Conservation (phyloP, 2,797 vertebrate species). For the Gorsachius magnificus region DNA sequence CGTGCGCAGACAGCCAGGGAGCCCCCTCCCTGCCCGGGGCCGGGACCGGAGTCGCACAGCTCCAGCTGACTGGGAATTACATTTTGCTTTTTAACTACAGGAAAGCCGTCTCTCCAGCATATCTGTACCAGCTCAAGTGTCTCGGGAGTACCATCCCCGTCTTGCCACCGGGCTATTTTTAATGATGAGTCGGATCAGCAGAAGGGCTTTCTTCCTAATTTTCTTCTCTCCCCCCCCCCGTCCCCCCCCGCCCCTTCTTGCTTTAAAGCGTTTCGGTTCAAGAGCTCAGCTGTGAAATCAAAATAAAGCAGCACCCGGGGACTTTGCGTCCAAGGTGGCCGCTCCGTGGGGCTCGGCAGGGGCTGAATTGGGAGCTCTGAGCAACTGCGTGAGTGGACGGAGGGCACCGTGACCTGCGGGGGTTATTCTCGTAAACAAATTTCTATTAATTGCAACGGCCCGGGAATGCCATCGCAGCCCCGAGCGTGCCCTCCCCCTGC, state of each 20-base stretch:
- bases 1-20: neutral
- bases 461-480: slow-evolving; percentile 38
- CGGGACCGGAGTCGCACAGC: neutral
- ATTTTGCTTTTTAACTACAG: neutral
- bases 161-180: slow-evolving; percentile 31
- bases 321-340: neutral
- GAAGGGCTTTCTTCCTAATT: neutral
- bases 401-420: slow-evolving; percentile 62
- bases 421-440: slow-evolving; percentile 60
- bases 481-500: neutral
- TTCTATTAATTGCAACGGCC: slow-evolving; percentile 67
- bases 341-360: slow-evolving; percentile 33
- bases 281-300: neutral
- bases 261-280: neutral
- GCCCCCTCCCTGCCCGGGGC: neutral
- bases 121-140: neutral
- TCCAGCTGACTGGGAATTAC: neutral
- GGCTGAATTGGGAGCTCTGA: slow-evolving; percentile 56
- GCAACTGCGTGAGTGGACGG: slow-evolving; percentile 4
- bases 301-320: slow-evolving; percentile 14
- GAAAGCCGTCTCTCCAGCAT: neutral
- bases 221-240: neutral
- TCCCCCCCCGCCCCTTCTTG: neutral
- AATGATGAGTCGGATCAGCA: neutral
- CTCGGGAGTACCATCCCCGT: neutral